Base-by-base conservation (phyloP, 1,140 invertebrate species). In the Drosophila triauraria region DNA sequence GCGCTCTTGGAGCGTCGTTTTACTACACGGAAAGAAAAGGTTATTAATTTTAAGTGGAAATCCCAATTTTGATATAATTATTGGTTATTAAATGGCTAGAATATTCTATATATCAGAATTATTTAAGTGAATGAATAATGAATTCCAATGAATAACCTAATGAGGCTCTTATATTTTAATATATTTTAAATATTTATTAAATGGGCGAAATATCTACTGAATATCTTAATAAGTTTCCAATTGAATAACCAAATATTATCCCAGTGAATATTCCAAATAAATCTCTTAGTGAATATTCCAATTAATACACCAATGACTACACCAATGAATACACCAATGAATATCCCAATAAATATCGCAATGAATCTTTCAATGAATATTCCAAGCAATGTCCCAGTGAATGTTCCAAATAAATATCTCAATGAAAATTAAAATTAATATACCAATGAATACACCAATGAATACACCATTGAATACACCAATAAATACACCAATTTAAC, bases 1-100 rank as follows among this genome's bases (percentile, higher is more conserved):
- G 92, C 92, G 78, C 92, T 93, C 82, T 93, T 93, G 17, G 92
- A 93, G 50, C 92, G 92, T n/a, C 92, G 91, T 72, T 93, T 93
- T 51, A 91, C 92, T 93, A 47, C 38, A 47, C 3, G 27, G 2
- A 70, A 50, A 40, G 30, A 44, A 30, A 20, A 17, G 40, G 7
- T 30, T 48, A 38, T 20, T 4, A 9, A 32, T 40, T 43, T 50
- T 12, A 43, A 44, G 32, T 20, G 51, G 15, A 27, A 54, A 12
- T 38, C 2, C 10, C 38, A 20, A 15, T 44, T 47, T 27, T 25
- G 4, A 12, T 15, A 17, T 30, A 25, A 27, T 20, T 15, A 9
- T 27, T 15, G 0, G 8, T 6, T 5, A 48, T n/a, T 12, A n/a
- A 63, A 62, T 48, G 1, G 6, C 6, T 20, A 3, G 0, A 50